Conservation (phyloP, 2,888 invertebrate genomes). For the Latrodectus elegans region DNA sequence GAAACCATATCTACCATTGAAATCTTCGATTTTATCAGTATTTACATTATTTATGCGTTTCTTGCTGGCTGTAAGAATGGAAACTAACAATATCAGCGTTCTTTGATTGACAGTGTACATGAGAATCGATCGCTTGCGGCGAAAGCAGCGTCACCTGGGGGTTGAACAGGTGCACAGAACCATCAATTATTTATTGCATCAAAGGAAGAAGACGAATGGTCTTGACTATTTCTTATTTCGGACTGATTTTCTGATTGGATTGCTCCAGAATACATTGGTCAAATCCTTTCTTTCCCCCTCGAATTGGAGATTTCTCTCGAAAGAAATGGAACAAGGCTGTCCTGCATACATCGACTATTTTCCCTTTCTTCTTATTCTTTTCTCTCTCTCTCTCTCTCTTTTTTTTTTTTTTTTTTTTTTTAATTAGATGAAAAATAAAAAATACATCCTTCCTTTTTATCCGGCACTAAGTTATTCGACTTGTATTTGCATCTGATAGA, state of each 20-base stretch:
- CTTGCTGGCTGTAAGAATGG: too few species aligned
- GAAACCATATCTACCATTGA: too few species aligned
- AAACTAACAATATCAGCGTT: neutral
- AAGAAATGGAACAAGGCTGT: neutral
- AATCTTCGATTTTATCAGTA: too few species aligned
- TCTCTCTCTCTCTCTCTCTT: too few species aligned
- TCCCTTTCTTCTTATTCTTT: too few species aligned
- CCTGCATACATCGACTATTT: neutral
- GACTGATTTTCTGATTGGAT: constrained; percentile 47
- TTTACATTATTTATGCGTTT: too few species aligned
- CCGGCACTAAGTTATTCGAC: too few species aligned
- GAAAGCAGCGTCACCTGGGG: constrained; percentile 37
- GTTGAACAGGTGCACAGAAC: constrained; percentile 39
- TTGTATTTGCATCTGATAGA: too few species aligned
- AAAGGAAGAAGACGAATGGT: constrained; percentile 36
- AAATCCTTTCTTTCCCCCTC: constrained; percentile 12
- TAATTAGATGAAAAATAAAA: too few species aligned
- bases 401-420: too few species aligned
- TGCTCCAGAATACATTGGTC: constrained; percentile 29
- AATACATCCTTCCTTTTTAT: too few species aligned
- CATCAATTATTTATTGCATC: constrained; percentile 50
- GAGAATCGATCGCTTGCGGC: constrained; percentile 23
- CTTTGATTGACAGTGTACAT: constrained; percentile 38
- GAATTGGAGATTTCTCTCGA: neutral
- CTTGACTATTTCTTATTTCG: constrained; percentile 32